These are phyloP conservation scores for Sylvilagus floridanus DNA, from an alignment of 2,797 vertebrate species.

Conservation along the genomic window DNA sequence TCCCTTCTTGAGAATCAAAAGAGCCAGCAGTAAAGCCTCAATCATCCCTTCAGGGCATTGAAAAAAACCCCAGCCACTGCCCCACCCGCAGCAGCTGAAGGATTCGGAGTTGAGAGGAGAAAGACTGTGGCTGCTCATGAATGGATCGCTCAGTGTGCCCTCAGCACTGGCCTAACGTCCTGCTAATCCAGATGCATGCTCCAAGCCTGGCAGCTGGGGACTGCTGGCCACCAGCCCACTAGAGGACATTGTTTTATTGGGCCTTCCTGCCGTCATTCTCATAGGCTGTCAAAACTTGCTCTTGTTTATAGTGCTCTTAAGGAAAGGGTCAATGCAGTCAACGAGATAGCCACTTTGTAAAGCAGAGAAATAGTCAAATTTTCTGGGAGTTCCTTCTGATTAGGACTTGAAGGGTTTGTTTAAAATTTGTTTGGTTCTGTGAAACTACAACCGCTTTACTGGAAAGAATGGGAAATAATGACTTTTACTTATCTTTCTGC, in stretches of 20 bases:
- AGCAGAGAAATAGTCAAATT: conserved; percentile 15
- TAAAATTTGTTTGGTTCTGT: not conserved
- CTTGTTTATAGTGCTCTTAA: not conserved
- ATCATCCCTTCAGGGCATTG: not conserved
- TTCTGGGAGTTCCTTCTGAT: conserved; percentile 20
- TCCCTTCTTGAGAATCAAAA: conserved; percentile 62
- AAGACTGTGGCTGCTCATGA: not conserved
- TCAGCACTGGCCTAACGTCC: too few relatives aligned
- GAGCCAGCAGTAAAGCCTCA: conserved; percentile 1
- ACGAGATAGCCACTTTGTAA: not conserved
- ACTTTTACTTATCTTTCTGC: conserved; percentile 41
- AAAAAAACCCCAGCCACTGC: not conserved
- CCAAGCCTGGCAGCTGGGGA: not conserved
- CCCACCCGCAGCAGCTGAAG: not conserved
- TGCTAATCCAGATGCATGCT: too few relatives aligned
- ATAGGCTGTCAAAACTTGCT: not conserved
- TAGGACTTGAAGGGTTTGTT: not conserved
- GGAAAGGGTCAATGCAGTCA: not conserved
- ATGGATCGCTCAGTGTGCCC: not conserved
- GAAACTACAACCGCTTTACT: not conserved
- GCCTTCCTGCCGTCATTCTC: not conserved
- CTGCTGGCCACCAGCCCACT: not conserved
- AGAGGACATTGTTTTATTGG: not conserved
- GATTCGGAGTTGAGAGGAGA: not conserved
- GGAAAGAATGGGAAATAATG: not conserved